Base-by-base conservation (phyloP, 2,888 invertebrate species). In the Miltochrista miniata region DNA sequence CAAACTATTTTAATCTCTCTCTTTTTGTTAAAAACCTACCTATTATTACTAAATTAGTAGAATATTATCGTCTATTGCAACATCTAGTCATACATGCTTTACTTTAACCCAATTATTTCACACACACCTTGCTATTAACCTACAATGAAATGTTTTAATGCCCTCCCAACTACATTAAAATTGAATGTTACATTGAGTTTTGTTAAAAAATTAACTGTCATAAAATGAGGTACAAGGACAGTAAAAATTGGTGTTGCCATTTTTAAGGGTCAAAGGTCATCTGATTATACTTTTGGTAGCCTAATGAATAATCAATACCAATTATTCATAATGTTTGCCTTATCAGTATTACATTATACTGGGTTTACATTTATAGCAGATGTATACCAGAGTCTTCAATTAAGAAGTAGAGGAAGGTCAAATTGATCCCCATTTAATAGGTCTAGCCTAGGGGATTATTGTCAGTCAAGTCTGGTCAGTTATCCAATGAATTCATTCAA, bases 21-120 rank as follows among this genome's bases (percentile, higher is more conserved):
- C n/a, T n/a, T n/a, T 42, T 31, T 41, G 9, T 31, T 7, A n/a
- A 30, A 24, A 8, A 42, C 18, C 33, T 7, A 42, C 18, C 33
- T 29, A 34, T 51, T 41, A 54, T 51, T 11, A 11, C 29, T 35
- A 37, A 24, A 51, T 59, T 59, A 65, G 48, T 56, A 38, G 33
- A 43, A 34, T 40, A 40, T 9, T 31, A 24, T 24, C 15, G 44
- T 38, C 13, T 40, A 45, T 38, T 34, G 18, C 36, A 44, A 18
- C 29, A 38, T 45, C 45, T 59, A 64, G 30, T 52, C 2, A 33
- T 7, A 48, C 66, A 64, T 64, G 64, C 64, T 49, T n/a, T 18
- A 10, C 24, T 8, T 2, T 7, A 31, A 48, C 39, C 63, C 51
- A 34, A 35, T 43, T 44, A 44, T 42, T 41, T 39, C 56, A 50